Base-by-base conservation (phyloP, 2,113 vertebrate genomes). In the Pipra filicauda region DNA sequence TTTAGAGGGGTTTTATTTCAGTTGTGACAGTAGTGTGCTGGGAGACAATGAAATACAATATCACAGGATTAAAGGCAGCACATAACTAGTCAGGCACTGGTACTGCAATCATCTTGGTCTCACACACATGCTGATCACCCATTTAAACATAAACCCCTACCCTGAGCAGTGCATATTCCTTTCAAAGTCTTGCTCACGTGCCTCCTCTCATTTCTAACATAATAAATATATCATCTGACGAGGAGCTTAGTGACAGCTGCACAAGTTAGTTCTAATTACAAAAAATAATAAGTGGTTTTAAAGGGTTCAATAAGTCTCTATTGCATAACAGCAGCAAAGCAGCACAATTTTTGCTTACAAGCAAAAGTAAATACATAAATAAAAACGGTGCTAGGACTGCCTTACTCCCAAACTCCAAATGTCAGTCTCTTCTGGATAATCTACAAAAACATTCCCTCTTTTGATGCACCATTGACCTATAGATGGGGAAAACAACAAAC, bases 241-340 rank as follows among this genome's bases (percentile, higher is more conserved):
- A 97, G 87, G 97, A 98, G 97, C 95, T 96, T 93, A 93, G 97
- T 96, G 97, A 98, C 98, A 98, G 98, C 98, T 98, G 98, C 97
- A 96, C 85, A 96, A 96, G 82, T 94, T 83, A 91, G 81, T 83
- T 93, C 90, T 66, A 95, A 85, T 90, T 86, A 66, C 87, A 82
- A 95, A 94, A 91, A 97, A 95, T 66, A 94, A 81, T 96, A 89
- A 54, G 81, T 66, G 74, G 62, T 76, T 95, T 96, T 95, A 95
- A 98, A 97, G 97, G 78, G 89, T 86, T 93, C 59, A 95, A 10
- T 89, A 97, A 95, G 81, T 69, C 84, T 86, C 91, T 80, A 55
- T 94, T 94, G 88, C 95, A 83, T 96, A 96, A 97, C 81, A 69
- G 51, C 54, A 84, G 18, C 49, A 79, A 91, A 94, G 66, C 46